A percentile compares a stretch with the other conserved stretches of the same genome.
These are phyloP conservation scores for honey bee (Apis mellifera) DNA, from an alignment of 1,140 invertebrate species.

Conservation along the genomic window DNA sequence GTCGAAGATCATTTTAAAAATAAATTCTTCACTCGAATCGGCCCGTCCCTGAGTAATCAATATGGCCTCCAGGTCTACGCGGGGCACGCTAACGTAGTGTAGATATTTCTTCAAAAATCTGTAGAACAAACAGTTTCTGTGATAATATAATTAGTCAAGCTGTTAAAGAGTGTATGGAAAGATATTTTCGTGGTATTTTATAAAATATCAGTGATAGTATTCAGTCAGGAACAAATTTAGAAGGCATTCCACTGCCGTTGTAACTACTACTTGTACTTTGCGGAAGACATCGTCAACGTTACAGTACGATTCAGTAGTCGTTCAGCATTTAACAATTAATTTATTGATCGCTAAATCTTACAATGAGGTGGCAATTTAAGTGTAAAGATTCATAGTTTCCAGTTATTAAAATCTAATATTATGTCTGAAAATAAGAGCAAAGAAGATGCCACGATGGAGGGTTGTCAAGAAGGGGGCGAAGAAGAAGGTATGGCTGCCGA, in stretches of 20 bases:
- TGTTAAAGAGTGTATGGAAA: constrained; percentile 4
- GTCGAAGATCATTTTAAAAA: constrained; percentile 53
- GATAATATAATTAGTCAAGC: constrained; percentile 45
- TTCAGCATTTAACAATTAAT: not conserved
- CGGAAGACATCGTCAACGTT: constrained; percentile 45
- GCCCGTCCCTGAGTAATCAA: constrained; percentile 76
- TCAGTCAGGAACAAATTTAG: constrained; percentile 40
- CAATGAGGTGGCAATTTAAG: constrained; percentile 17
- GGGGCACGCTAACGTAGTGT: constrained; percentile 63
- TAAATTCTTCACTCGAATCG: constrained; percentile 68
- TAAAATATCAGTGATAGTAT: constrained; percentile 5
- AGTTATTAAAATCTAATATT: constrained; percentile 25
- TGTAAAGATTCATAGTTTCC: constrained; percentile 32
- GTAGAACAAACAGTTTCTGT: constrained; percentile 33
- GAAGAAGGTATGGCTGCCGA: constrained; percentile 69
- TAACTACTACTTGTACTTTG: constrained; percentile 15
- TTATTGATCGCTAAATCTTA: not conserved
- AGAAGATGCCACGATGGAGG: constrained; percentile 64
- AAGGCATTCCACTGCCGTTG: constrained; percentile 15
- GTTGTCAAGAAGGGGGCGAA: constrained; percentile 69
- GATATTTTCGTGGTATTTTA: constrained; percentile 29
- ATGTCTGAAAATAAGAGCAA: constrained; percentile 68
- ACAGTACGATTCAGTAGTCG: constrained; percentile 1
- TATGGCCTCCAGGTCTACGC: constrained; percentile 74
- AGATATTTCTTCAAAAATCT: constrained; percentile 38